These are phyloP conservation scores for Tinea semifulvella DNA, from an alignment of 2,888 invertebrate genomes.

Conservation along the genomic window DNA sequence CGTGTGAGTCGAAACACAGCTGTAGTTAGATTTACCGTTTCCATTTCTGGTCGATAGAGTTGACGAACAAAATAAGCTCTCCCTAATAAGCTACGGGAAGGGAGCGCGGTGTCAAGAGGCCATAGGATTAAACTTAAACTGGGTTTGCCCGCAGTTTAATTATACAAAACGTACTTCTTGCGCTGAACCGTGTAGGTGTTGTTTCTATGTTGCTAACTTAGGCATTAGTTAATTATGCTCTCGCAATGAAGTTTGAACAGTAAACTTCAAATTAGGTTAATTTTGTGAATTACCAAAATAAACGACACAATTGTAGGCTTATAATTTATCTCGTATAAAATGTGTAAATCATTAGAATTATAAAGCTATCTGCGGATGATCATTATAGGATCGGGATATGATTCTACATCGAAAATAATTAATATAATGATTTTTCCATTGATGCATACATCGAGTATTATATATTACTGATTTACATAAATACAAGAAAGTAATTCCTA, in stretches of 20 bases:
- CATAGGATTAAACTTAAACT: conserved; percentile 66
- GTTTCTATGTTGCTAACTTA: conserved; percentile 44
- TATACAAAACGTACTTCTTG: conserved; percentile 50
- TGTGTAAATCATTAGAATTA: too few relatives aligned
- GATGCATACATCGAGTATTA: too few relatives aligned
- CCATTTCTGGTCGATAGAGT: conserved; percentile 60
- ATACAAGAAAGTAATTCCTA: too few relatives aligned
- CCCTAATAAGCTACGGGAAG: conserved; percentile 40
- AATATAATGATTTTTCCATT: too few relatives aligned
- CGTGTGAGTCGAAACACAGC: conserved; percentile 43
- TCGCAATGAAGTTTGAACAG: conserved; percentile 38
- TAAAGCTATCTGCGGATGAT: too few relatives aligned
- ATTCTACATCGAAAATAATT: too few relatives aligned
- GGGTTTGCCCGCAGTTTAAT: conserved; percentile 62
- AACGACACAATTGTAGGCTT: not conserved
- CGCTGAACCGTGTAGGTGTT: conserved; percentile 23
- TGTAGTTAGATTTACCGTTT: conserved; percentile 42
- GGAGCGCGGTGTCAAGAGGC: conserved; percentile 64
- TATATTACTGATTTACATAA: too few relatives aligned
- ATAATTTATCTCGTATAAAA: too few relatives aligned
- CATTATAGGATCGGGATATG: too few relatives aligned
- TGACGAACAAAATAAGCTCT: conserved; percentile 65
- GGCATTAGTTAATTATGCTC: conserved; percentile 56
- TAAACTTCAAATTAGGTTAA: conserved; percentile 31
- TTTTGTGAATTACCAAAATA: conserved; percentile 7